A percentile compares a stretch with the other conserved stretches of the same genome.
These are phyloP conservation scores for Brachymystax lenok DNA, from an alignment of 2,797 vertebrate species.

Conservation along the genomic window DNA sequence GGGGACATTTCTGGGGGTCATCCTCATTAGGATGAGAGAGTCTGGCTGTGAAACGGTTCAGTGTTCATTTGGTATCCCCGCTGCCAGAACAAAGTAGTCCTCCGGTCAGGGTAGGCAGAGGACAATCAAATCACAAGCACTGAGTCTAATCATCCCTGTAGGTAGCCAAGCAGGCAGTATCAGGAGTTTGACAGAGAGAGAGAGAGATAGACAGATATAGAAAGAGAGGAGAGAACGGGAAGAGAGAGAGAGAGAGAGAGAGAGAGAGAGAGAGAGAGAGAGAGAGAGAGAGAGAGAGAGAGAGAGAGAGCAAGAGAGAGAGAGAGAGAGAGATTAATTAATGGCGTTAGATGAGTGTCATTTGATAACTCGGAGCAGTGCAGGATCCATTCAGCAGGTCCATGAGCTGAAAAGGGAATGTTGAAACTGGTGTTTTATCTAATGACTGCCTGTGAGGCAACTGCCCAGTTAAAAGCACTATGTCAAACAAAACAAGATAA, in stretches of 20 bases:
- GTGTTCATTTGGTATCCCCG: constrained; percentile 61
- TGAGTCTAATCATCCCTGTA: constrained; percentile 52
- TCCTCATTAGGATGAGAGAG: constrained; percentile 63
- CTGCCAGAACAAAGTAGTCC: constrained; percentile 66
- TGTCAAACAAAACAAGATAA: not conserved
- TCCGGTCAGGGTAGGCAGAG: constrained; percentile 63
- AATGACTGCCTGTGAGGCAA: not conserved
- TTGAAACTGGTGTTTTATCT: not conserved
- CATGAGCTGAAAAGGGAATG: too few species aligned
- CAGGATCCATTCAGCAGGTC: too few species aligned
- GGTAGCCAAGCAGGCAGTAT: constrained; percentile 24
- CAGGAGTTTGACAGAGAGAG: constrained; percentile 39
- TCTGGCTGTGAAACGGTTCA: constrained; percentile 49
- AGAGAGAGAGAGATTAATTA: not conserved
- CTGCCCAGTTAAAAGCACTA: not conserved
- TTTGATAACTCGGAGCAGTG: not conserved
- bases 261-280: not conserved
- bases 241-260: not conserved
- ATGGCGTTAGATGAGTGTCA: not conserved
- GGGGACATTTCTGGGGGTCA: constrained; percentile 65
- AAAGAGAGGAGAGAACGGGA: not conserved
- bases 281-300: not conserved
- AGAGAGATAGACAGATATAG: not conserved
- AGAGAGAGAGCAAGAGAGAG: not conserved
- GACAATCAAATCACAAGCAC: constrained; percentile 54